Evolutionary conservation across 2,797 vertebrate species (phyloP).

Genomic region (Peromyscus eremicus): DNA sequence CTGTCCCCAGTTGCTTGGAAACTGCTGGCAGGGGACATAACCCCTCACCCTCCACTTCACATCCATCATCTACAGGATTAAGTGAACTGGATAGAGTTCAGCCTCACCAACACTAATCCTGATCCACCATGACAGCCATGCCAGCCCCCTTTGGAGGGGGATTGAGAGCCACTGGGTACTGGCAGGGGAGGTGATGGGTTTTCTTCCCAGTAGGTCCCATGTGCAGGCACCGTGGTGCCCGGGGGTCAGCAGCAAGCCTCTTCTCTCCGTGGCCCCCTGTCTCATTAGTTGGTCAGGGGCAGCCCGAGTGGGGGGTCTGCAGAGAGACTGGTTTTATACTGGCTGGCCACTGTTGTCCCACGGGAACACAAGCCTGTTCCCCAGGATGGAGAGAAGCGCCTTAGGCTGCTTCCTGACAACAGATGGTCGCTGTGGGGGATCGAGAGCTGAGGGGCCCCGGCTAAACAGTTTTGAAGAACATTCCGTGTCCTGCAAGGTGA

Average conservation of each 20-base stretch:
- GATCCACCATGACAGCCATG: conserved; percentile 1
- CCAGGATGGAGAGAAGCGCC: conserved; percentile 12
- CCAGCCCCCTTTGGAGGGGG: neutral
- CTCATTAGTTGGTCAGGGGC: neutral
- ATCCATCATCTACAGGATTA: neutral
- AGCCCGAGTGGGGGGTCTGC: neutral
- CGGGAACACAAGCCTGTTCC: neutral
- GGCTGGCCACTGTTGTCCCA: neutral
- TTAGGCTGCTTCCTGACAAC: neutral
- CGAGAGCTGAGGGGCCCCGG: neutral
- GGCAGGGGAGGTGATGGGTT: rapidly evolving
- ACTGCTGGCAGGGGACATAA: neutral
- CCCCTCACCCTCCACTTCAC: neutral
- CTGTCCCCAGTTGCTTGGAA: neutral
- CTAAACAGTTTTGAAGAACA: conserved; percentile 34
- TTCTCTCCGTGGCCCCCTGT: neutral
- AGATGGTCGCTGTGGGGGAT: neutral
- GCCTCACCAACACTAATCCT: neutral
- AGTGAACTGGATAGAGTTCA: neutral
- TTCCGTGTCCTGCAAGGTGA: neutral
- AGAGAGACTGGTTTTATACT: neutral
- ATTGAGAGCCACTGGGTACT: rapidly evolving
- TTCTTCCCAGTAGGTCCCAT: neutral
- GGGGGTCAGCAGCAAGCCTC: neutral
- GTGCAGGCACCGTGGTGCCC: neutral